Conservation (phyloP, 2,888 invertebrate species). For the Erebia epiphron region DNA sequence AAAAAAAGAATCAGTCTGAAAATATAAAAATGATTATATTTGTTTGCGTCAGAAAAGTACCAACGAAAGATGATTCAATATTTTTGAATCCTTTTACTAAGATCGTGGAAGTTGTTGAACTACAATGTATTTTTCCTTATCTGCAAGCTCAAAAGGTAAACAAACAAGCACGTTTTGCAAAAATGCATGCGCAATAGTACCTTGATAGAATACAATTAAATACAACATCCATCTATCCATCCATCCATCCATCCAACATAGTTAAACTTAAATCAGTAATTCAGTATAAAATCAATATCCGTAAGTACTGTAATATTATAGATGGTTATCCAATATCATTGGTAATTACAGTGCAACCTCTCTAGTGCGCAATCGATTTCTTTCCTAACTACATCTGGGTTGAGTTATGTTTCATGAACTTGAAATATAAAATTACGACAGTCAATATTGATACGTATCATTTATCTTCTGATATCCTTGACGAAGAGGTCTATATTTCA, state of each 20-base stretch:
- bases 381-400: slow-evolving; percentile 3
- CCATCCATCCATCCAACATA: too few relatives aligned
- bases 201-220: not conserved
- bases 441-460: not conserved
- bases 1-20: too few relatives aligned
- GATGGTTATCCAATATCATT: slow-evolving; percentile 8
- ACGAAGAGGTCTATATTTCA: too few relatives aligned
- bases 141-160: too few relatives aligned
- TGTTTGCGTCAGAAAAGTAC: too few relatives aligned
- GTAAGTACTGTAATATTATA: not conserved
- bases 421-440: slow-evolving; percentile 6
- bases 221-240: not conserved
- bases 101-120: too few relatives aligned
- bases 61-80: too few relatives aligned
- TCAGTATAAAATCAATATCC: not conserved
- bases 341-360: not conserved
- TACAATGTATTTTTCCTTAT: too few relatives aligned
- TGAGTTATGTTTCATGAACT: slow-evolving; percentile 1
- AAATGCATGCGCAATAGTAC: too few relatives aligned
- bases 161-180: too few relatives aligned
- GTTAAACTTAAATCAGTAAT: not conserved
- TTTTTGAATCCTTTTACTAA: too few relatives aligned
- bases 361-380: slow-evolving; percentile 5
- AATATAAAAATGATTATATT: too few relatives aligned
- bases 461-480: not conserved